A percentile compares a stretch with the other conserved stretches of the same genome.
phyloP scores from a whole-genome alignment of 2,888 invertebrate species.

The Teleogryllus oceanicus region DNA sequence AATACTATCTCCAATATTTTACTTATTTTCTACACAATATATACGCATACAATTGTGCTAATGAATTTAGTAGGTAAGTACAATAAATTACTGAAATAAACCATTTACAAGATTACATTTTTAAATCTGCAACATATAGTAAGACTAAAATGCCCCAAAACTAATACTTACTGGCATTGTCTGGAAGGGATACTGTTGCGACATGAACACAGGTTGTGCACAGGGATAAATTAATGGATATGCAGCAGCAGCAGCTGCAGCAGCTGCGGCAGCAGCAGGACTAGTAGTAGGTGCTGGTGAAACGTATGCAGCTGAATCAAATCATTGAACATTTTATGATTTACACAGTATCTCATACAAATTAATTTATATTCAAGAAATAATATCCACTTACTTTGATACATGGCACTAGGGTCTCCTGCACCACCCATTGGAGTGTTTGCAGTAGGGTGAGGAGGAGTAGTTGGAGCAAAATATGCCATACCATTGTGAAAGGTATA shows the following conservation, averaged over 20 bases:
- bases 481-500: conserved; percentile 50
- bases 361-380: background rate
- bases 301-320: conserved; percentile 31
- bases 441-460: conserved; percentile 24
- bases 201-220: conserved; percentile 48
- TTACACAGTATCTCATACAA: conserved; percentile 6
- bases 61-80: no score
- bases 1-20: no score
- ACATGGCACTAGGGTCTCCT: conserved; percentile 27
- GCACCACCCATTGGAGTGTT: conserved; percentile 22
- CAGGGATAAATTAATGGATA: conserved; percentile 46
- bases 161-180: conserved; percentile 47
- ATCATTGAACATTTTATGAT: background rate
- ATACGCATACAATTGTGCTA: no score
- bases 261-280: conserved; percentile 31
- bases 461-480: conserved; percentile 44
- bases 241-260: conserved; percentile 20
- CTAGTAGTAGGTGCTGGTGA: conserved; percentile 34
- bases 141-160: background rate
- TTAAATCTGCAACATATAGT: background rate
- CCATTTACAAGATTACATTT: no score
- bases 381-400: conserved; percentile 22
- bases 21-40: no score
- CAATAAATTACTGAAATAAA: no score
- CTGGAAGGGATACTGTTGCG: conserved; percentile 48